Evolutionary conservation across 2,797 vertebrate species (phyloP).

Genomic region (Sebastes umbrosus): DNA sequence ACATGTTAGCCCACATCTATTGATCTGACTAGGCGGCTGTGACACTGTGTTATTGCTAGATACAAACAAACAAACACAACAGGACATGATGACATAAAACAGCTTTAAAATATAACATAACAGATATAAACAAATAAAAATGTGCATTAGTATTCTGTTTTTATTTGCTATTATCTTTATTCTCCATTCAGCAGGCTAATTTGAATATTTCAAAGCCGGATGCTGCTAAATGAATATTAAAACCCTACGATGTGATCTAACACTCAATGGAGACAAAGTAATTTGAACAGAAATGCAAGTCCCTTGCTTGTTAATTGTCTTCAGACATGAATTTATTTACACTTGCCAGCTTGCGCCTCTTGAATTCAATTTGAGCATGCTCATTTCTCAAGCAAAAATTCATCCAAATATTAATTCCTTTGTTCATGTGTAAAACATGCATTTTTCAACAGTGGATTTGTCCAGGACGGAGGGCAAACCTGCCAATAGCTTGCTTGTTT

Average conservation of each 20-base stretch:
- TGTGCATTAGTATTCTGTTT: background rate
- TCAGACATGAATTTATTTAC: slow-evolving; percentile 60
- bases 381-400: slow-evolving; percentile 36
- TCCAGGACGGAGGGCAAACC: slow-evolving; percentile 12
- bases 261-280: slow-evolving; percentile 8
- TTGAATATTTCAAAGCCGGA: slow-evolving; percentile 17
- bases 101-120: background rate
- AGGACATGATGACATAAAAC: background rate
- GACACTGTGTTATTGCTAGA: background rate
- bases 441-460: slow-evolving; percentile 4
- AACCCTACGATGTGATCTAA: slow-evolving; percentile 28
- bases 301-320: slow-evolving; percentile 43
- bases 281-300: slow-evolving; percentile 37
- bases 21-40: background rate
- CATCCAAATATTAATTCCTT: slow-evolving; percentile 48
- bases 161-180: slow-evolving; percentile 2
- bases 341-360: slow-evolving; percentile 66
- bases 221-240: slow-evolving; percentile 40
- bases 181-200: slow-evolving; percentile 7
- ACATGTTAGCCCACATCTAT: slow-evolving; percentile 28
- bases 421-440: slow-evolving; percentile 33
- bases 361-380: slow-evolving; percentile 49
- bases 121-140: background rate
- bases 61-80: background rate
- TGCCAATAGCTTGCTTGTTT: slow-evolving; percentile 4